phyloP scores from a whole-genome alignment of 35 echinoderm and acorn worm species.

The Patiria miniata region DNA sequence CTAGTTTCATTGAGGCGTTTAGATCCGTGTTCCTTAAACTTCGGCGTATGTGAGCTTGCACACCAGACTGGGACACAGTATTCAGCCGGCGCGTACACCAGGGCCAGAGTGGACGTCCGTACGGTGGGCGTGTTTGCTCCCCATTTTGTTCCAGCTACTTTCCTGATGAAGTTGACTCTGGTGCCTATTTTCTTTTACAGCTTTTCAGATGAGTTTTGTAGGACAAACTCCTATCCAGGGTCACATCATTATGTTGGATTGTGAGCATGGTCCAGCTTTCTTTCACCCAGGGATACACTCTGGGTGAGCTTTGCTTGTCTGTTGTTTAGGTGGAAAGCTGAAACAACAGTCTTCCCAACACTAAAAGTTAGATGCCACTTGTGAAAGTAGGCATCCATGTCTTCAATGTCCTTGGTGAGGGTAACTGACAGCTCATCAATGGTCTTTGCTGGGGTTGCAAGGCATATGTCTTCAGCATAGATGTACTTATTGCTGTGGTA shows the following conservation, averaged over 20 bases:
- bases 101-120: not conserved
- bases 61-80: conserved; percentile 25
- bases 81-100: no score
- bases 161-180: conserved; percentile 9
- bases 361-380: no score
- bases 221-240: not conserved
- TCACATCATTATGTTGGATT: not conserved
- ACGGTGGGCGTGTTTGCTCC: conserved; percentile 1
- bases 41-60: conserved; percentile 30
- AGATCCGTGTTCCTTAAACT: not conserved
- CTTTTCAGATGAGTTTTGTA: conserved; percentile 4
- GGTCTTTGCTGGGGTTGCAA: no score
- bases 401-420: no score
- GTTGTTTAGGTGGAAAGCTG: no score
- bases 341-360: no score
- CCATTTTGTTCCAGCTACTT: conserved; percentile 33
- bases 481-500: no score
- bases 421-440: no score
- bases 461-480: no score
- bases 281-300: no score
- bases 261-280: not conserved
- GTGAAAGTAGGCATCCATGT: no score
- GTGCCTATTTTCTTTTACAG: not conserved
- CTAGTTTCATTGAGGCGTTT: conserved; percentile 30
- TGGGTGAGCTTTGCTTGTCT: no score